A percentile compares a stretch with the other conserved stretches of the same genome.
phyloP scores from a whole-genome alignment of 30 jellyfish, hydroid and myxozoan genomes.

The Aurelia sp. region DNA sequence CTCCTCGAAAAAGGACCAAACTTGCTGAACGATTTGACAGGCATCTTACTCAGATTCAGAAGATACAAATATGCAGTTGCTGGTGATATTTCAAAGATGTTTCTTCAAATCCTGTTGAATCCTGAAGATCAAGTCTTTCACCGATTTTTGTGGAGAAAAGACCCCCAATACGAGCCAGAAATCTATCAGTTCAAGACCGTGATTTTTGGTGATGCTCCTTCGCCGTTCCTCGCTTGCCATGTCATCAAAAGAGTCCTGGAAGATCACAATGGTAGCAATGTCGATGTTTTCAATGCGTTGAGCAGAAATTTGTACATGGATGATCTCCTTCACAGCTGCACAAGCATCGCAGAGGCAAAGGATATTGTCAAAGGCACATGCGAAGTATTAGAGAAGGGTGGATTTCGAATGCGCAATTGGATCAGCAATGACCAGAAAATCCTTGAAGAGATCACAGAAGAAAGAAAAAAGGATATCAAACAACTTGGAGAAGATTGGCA shows the following conservation, averaged over 20 bases:
- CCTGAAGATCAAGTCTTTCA: conserved; percentile 20
- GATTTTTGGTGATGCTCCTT: conserved; percentile 52
- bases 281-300: conserved; percentile 24
- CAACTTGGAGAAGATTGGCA: conserved; percentile 53
- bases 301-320: conserved; percentile 52
- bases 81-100: background rate
- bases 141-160: conserved; percentile 60
- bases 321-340: conserved; percentile 61
- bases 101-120: too few species aligned
- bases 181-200: conserved; percentile 57
- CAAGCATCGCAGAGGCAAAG: conserved; percentile 44
- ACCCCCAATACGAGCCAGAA: conserved; percentile 9
- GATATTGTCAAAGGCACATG: conserved; percentile 60
- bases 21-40: conserved; percentile 46
- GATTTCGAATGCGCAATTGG: conserved; percentile 54
- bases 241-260: conserved; percentile 49
- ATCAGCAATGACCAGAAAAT: conserved; percentile 29
- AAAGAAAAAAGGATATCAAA: conserved; percentile 41
- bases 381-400: conserved; percentile 41
- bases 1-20: background rate
- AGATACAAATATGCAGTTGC: conserved; percentile 39
- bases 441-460: conserved; percentile 49
- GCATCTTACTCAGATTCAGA: conserved; percentile 58
- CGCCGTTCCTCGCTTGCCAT: conserved; percentile 41
- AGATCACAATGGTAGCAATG: conserved; percentile 36